phyloP scores from a whole-genome alignment of 2,113 vertebrate species.

The Vicugna pacos region DNA sequence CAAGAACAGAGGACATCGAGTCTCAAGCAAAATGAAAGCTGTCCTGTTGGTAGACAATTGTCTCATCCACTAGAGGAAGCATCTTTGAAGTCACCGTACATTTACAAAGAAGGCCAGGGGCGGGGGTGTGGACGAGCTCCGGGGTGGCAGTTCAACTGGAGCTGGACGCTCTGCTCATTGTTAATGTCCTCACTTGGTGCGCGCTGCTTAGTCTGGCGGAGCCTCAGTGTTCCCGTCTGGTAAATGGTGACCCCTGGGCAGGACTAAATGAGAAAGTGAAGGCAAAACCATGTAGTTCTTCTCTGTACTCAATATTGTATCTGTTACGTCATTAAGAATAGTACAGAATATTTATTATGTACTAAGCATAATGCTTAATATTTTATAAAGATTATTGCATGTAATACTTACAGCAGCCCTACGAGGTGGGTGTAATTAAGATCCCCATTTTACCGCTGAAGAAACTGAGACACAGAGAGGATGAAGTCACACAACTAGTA shows the following conservation, averaged over 20 bases:
- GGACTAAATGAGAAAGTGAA: neutral
- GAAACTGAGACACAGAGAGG: neutral
- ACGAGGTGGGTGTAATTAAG: neutral
- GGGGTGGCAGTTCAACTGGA: fast-evolving
- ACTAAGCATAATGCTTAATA: neutral
- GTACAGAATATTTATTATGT: neutral
- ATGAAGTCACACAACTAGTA: neutral
- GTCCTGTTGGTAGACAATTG: fast-evolving
- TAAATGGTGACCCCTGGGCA: neutral
- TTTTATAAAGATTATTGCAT: neutral
- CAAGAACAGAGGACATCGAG: neutral
- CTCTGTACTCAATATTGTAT: neutral
- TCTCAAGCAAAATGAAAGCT: neutral
- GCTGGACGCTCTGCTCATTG: neutral
- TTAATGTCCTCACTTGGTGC: neutral
- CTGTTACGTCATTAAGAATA: neutral
- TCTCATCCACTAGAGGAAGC: fast-evolving
- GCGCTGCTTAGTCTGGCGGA: neutral
- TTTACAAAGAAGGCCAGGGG: neutral
- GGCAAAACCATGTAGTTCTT: neutral
- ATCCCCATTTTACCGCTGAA: neutral
- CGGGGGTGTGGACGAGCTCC: neutral
- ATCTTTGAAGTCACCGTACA: neutral
- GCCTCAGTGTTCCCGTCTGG: neutral
- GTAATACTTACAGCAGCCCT: neutral